Evolutionary conservation across 2,113 vertebrate species (phyloP), one percentile per base, ranked within the genome.

Genomic region (Rhipidura dahli): DNA sequence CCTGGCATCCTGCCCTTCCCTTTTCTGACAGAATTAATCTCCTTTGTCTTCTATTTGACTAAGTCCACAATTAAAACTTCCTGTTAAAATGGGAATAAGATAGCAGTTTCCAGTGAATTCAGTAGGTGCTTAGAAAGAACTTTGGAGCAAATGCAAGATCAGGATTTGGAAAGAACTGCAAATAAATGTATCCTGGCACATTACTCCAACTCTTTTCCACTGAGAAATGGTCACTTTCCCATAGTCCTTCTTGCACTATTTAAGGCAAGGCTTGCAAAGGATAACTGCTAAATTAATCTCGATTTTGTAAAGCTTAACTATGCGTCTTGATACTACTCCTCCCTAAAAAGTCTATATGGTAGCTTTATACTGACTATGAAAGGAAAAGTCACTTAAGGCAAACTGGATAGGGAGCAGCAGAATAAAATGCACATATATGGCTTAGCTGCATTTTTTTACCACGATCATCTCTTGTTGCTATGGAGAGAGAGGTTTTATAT

Each of bases 381-480:
- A 91, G 77, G 20, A 94, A 91, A 92, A 87, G 95, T 94, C 91
- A 85, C 31, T 79, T 87, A 92, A 94, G 81, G 91, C 64, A 91
- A 93, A 72, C 39, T 50, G 45, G 35, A 59, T 47, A 51, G 83
- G 47, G 30, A 83, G 9, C 37, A 76, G 61, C 42, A 80, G 79
- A 87, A 77, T 49, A 71, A 94, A 93, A 77, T 45, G 33, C 3
- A 2, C 22, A 33, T 95, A 45, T 84, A 61, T 66, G 33, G 59
- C 31, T 83, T 72, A 80, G 66, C 45, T 85, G 78, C 63, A 37
- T 81, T 47, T 84, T 84, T 57, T 87, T 84, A 71, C 68, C 61
- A 65, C 12, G 24, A 78, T 94, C 63, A 75, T 87, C 72, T 93
- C 84, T 57, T 65, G 95, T 97, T 97, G 96, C 96, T 92, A 94